Conservation (phyloP, 2,888 invertebrate genomes). For the Ametastegia equiseti region DNA sequence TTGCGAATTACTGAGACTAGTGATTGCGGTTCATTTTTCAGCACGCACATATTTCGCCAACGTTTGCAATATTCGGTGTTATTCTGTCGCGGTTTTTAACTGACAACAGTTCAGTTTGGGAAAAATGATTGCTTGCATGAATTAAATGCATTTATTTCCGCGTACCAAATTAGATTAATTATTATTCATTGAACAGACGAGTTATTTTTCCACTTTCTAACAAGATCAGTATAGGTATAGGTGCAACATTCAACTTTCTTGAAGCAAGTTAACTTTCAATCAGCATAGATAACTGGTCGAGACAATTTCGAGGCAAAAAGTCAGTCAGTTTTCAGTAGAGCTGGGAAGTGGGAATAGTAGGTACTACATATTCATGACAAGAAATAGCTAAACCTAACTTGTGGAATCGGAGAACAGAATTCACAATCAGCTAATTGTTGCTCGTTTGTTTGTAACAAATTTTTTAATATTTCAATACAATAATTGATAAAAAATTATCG, state of each 20-base stretch:
- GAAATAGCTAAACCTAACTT: too few relatives aligned
- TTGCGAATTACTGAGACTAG: not conserved
- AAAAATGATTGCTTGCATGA: not conserved
- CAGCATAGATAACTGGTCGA: not conserved
- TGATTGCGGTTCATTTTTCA: not conserved
- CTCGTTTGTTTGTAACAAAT: too few relatives aligned
- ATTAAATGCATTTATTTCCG: not conserved
- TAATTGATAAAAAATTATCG: too few relatives aligned
- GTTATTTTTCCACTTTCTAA: slow-evolving; percentile 39
- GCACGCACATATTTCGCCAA: not conserved
- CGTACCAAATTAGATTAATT: not conserved
- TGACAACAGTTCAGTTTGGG: not conserved
- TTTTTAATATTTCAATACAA: too few relatives aligned
- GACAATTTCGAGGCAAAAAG: slow-evolving; percentile 9
- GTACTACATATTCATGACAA: too few relatives aligned
- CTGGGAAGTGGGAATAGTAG: too few relatives aligned
- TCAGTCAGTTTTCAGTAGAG: slow-evolving; percentile 8
- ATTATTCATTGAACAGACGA: not conserved
- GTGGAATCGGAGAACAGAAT: not conserved
- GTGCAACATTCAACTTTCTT: slow-evolving; percentile 25
- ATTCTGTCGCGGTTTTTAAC: not conserved
- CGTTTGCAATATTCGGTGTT: slow-evolving; percentile 2
- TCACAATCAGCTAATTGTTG: too few relatives aligned
- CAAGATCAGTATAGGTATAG: slow-evolving; percentile 3
- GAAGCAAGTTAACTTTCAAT: slow-evolving; percentile 40